A percentile compares a stretch with the other conserved stretches of the same genome.
These are phyloP conservation scores for Porites australiensis DNA, from an alignment of 64 coral and sea anemone genomes.

Conservation along the genomic window DNA sequence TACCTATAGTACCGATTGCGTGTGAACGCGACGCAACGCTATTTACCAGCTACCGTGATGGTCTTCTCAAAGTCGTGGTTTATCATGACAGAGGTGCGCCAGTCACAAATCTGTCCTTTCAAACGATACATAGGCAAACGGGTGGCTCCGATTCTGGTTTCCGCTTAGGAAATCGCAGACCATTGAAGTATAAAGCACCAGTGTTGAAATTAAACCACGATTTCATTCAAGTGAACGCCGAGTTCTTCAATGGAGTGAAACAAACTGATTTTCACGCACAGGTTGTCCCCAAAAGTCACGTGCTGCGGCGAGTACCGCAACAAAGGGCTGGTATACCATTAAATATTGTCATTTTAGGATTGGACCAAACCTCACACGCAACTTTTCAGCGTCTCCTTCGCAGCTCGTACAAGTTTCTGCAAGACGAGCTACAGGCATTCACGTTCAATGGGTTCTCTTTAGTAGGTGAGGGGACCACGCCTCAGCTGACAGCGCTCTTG, in stretches of 20 bases:
- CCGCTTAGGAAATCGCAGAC: constrained; percentile 20
- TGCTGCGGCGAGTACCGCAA: constrained; percentile 40
- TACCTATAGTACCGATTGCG: constrained; percentile 22
- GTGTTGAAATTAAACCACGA: constrained; percentile 51
- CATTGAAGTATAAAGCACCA: constrained; percentile 25
- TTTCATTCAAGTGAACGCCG: constrained; percentile 55
- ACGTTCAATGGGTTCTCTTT: constrained; percentile 92
- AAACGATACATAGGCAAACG: constrained; percentile 10
- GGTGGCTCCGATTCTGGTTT: constrained; percentile 49
- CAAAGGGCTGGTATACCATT: constrained; percentile 75
- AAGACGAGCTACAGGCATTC: constrained; percentile 79
- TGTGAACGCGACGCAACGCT: constrained; percentile 40
- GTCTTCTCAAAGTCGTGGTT: constrained; percentile 27
- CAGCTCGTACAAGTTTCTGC: constrained; percentile 80
- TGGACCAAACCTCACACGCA: constrained; percentile 90
- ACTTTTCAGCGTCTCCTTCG: constrained; percentile 78
- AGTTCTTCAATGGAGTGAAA: constrained; percentile 15
- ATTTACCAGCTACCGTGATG: constrained; percentile 54
- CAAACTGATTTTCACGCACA: constrained; percentile 86
- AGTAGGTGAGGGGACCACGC: constrained; percentile 88
- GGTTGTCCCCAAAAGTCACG: constrained; percentile 67
- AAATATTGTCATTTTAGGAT: constrained; percentile 83
- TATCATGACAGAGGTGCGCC: constrained; percentile 40
- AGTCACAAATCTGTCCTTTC: constrained; percentile 4
- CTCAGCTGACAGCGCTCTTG: constrained; percentile 83